Percentiles rank a stretch among this genome's conserved stretches.
Evolutionary conservation across 2,797 vertebrate genomes (phyloP).

Genomic region (Lutjanus argentimaculatus): DNA sequence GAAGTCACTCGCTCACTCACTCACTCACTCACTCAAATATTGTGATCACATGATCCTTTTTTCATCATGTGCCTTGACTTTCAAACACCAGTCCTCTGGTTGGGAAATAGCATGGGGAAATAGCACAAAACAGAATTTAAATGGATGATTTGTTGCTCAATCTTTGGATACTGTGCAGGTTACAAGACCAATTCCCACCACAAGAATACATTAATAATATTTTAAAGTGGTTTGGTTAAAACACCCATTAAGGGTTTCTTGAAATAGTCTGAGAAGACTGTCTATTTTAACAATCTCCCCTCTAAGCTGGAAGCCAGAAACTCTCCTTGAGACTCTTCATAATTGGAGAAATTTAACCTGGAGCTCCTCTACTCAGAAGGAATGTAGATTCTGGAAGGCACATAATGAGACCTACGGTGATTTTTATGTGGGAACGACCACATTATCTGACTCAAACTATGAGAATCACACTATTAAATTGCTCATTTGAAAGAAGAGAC

Average conservation of each 20-base stretch:
- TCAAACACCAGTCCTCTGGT: background rate
- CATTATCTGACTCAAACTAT: conserved; percentile 20
- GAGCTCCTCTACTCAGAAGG: conserved; percentile 12
- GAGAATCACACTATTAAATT: conserved; percentile 12
- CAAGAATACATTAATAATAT: background rate
- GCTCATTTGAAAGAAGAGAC: conserved; percentile 12
- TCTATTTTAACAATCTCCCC: conserved; percentile 15
- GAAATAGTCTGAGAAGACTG: background rate
- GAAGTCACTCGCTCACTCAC: no score
- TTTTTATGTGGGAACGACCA: background rate
- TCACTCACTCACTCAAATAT: no score
- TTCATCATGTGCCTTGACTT: background rate
- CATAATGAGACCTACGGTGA: conserved; percentile 31
- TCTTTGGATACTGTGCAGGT: background rate
- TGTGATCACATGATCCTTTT: no score
- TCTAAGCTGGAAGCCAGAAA: background rate
- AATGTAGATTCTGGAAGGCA: conserved; percentile 30
- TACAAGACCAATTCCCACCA: background rate
- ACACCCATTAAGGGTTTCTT: background rate
- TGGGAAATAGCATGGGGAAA: background rate
- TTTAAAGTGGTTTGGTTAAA: conserved; percentile 10
- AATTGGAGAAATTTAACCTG: conserved; percentile 15
- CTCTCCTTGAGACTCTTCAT: conserved; percentile 14
- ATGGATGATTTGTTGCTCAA: background rate
- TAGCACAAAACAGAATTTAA: background rate